Conservation (phyloP, 2,888 invertebrate species). For the Himalopsyche tibetana region DNA sequence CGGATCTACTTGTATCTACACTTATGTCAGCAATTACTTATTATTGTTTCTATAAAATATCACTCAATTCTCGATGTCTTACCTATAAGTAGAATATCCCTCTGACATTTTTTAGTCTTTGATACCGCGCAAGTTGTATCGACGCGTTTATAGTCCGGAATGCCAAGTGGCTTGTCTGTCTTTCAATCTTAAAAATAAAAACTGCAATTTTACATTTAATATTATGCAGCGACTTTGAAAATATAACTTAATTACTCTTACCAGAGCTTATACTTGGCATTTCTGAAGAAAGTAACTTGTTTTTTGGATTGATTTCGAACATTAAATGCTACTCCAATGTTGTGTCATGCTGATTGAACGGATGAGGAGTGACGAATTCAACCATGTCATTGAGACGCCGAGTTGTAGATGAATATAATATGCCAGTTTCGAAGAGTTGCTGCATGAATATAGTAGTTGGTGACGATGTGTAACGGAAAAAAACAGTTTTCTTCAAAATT, state of each 20-base stretch:
- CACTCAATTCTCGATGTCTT: neutral
- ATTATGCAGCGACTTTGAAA: conserved; percentile 24
- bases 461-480: too few species aligned
- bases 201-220: conserved; percentile 34
- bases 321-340: too few species aligned
- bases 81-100: neutral
- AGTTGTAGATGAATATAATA: too few species aligned
- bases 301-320: neutral
- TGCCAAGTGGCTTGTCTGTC: conserved; percentile 27
- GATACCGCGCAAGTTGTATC: conserved; percentile 34
- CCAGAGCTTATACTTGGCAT: neutral
- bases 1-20: too few species aligned
- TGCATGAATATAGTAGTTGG: too few species aligned
- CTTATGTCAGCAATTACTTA: too few species aligned
- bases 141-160: conserved; percentile 31
- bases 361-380: too few species aligned
- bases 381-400: too few species aligned
- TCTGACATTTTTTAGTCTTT: conserved; percentile 8
- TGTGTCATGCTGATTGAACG: too few species aligned
- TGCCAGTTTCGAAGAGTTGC: too few species aligned
- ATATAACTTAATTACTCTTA: conserved; percentile 16
- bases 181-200: neutral
- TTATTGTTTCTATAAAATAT: neutral
- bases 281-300: neutral
- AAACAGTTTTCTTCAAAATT: too few species aligned